phyloP scores from a whole-genome alignment of 2,797 vertebrate genomes.

The Atherinosoma microstoma region DNA sequence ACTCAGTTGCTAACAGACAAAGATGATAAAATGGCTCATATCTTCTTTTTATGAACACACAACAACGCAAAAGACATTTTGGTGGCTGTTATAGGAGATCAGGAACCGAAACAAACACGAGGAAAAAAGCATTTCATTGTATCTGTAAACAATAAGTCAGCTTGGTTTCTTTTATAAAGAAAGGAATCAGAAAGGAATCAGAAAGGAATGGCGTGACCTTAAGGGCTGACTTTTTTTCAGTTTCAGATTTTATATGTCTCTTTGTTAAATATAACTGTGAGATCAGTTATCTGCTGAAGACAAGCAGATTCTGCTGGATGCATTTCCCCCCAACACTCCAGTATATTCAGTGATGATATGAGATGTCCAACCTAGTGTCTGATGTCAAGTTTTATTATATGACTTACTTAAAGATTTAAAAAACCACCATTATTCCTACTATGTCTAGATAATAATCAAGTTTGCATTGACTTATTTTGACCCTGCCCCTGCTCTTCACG shows the following conservation, averaged over 20 bases:
- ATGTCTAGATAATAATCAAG: conserved; percentile 23
- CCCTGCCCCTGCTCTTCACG: conserved; percentile 22
- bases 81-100: conserved; percentile 46
- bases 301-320: conserved; percentile 46
- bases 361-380: conserved; percentile 74
- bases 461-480: conserved; percentile 44
- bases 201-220: conserved; percentile 70
- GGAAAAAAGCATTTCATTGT: conserved; percentile 51
- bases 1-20: conserved; percentile 30
- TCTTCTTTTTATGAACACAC: conserved; percentile 29
- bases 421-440: conserved; percentile 21
- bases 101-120: conserved; percentile 51
- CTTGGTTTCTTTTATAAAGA: conserved; percentile 53
- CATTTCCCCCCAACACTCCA: conserved; percentile 23
- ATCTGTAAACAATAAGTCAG: conserved; percentile 38
- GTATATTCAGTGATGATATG: conserved; percentile 51
- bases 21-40: conserved; percentile 29
- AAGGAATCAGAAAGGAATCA: too few species aligned
- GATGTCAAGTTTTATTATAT: conserved; percentile 72
- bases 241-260: conserved; percentile 53
- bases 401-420: conserved; percentile 60
- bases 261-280: conserved; percentile 59
- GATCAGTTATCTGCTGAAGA: conserved; percentile 64
- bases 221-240: conserved; percentile 76
- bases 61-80: conserved; percentile 34